A percentile compares a stretch with the other conserved stretches of the same genome.
These are phyloP conservation scores for Hoplostethus atlanticus DNA, from an alignment of 2,797 vertebrate species.

Conservation along the genomic window DNA sequence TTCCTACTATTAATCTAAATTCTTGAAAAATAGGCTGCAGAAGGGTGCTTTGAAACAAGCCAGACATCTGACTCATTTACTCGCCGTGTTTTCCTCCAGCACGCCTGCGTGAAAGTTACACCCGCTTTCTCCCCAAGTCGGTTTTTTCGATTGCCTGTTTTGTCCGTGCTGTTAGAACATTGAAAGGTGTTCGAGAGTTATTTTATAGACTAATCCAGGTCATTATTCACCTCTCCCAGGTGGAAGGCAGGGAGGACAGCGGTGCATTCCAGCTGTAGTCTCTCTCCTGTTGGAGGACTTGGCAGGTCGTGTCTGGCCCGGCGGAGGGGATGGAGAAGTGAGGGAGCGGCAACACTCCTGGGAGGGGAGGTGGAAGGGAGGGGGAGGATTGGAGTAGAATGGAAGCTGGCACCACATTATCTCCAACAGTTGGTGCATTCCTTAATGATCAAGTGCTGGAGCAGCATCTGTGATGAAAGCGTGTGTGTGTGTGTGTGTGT, in stretches of 20 bases:
- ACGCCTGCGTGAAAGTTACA: slow-evolving; percentile 61
- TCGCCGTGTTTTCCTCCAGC: slow-evolving; percentile 46
- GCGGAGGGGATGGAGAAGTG: slow-evolving; percentile 85
- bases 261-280: slow-evolving; percentile 85
- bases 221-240: slow-evolving; percentile 85
- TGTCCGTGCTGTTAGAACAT: slow-evolving; percentile 59
- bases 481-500: slow-evolving; percentile 37
- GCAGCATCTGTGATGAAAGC: slow-evolving; percentile 91
- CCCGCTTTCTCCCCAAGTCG: slow-evolving; percentile 61
- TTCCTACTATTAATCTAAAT: slow-evolving; percentile 80
- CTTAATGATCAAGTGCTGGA: slow-evolving; percentile 98
- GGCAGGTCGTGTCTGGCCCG: slow-evolving; percentile 85
- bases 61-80: slow-evolving; percentile 76
- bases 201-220: slow-evolving; percentile 78
- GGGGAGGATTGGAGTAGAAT: slow-evolving; percentile 92
- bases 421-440: slow-evolving; percentile 99
- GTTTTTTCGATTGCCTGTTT: slow-evolving; percentile 74
- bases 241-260: slow-evolving; percentile 83
- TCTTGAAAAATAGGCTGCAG: slow-evolving; percentile 71
- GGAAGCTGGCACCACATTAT: slow-evolving; percentile 98
- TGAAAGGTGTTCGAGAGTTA: slow-evolving; percentile 75
- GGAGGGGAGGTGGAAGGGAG: slow-evolving; percentile 77
- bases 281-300: slow-evolving; percentile 86
- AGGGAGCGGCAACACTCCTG: slow-evolving; percentile 78
- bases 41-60: slow-evolving; percentile 79